Percentiles rank a stretch among this genome's conserved stretches.
phyloP scores from a whole-genome alignment of 2,113 vertebrate genomes.

The Bostrychus sinensis region DNA sequence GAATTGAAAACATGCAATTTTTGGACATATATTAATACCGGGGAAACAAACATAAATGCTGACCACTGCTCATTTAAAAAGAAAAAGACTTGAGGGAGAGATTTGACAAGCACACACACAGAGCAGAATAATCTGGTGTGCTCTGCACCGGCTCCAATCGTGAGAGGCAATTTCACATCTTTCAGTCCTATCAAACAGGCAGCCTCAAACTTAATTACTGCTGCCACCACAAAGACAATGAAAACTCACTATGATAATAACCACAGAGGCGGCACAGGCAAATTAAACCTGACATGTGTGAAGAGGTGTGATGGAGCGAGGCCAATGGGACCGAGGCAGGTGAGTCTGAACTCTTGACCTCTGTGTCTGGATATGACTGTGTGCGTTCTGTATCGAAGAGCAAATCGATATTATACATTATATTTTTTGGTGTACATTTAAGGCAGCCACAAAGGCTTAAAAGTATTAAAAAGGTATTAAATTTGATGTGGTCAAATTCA shows the following conservation, averaged over 20 bases:
- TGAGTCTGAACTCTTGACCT: conserved; percentile 9
- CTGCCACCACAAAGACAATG: conserved; percentile 49
- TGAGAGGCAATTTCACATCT: conserved; percentile 68
- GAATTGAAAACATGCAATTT: not conserved
- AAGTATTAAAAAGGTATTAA: too few relatives aligned
- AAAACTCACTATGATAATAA: conserved; percentile 49
- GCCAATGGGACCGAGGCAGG: conserved; percentile 4
- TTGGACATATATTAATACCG: conserved; percentile 15
- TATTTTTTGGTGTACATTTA: too few relatives aligned
- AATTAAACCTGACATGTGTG: conserved; percentile 28
- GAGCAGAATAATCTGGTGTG: not conserved
- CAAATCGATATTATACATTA: too few relatives aligned
- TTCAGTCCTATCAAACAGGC: conserved; percentile 56
- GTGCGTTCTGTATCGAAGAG: not conserved
- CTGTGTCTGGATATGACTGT: not conserved
- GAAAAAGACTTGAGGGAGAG: conserved; percentile 32
- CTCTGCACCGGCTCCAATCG: conserved; percentile 35
- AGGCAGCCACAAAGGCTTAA: too few relatives aligned
- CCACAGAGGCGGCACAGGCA: conserved; percentile 47
- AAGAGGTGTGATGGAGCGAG: conserved; percentile 24
- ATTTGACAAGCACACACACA: conserved; percentile 12
- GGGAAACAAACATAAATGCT: conserved; percentile 27
- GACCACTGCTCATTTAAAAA: conserved; percentile 42
- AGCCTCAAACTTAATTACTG: conserved; percentile 62
- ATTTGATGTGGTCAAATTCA: too few relatives aligned